Conservation (phyloP, 1,140 invertebrate species). For the Triops cancriformis region DNA sequence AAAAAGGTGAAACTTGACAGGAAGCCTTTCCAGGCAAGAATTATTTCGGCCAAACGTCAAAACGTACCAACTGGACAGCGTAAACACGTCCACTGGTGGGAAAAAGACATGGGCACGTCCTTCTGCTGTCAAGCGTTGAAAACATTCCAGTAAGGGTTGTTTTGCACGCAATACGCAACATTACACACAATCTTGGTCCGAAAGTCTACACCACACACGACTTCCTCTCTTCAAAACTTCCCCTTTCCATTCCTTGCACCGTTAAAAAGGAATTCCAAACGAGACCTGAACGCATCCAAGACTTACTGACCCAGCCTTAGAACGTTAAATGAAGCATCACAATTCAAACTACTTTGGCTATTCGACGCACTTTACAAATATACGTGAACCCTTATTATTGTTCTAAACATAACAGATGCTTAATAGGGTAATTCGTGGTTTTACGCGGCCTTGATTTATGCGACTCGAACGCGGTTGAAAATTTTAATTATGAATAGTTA, state of each 20-base stretch:
- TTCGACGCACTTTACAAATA: no score
- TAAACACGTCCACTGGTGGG: background rate
- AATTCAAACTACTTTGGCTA: no score
- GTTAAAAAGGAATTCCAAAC: background rate
- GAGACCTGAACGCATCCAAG: no score
- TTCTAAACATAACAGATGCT: no score
- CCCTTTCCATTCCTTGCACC: background rate
- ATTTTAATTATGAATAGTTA: no score
- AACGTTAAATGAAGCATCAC: no score
- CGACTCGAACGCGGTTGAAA: no score
- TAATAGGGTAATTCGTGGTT: no score
- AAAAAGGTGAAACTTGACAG: background rate
- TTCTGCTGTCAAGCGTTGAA: conserved; percentile 1
- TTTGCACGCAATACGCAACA: conserved; percentile 7
- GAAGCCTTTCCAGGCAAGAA: background rate
- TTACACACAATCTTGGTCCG: background rate
- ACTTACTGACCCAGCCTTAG: no score
- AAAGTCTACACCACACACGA: background rate
- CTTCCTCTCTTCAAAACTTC: background rate
- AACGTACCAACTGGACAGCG: background rate
- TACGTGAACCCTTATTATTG: no score
- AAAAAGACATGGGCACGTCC: background rate
- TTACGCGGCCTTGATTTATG: no score
- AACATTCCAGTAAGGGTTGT: background rate
- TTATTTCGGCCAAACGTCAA: background rate